Base-by-base conservation (phyloP, 2,888 invertebrate genomes). In the Crocallis elinguaria region DNA sequence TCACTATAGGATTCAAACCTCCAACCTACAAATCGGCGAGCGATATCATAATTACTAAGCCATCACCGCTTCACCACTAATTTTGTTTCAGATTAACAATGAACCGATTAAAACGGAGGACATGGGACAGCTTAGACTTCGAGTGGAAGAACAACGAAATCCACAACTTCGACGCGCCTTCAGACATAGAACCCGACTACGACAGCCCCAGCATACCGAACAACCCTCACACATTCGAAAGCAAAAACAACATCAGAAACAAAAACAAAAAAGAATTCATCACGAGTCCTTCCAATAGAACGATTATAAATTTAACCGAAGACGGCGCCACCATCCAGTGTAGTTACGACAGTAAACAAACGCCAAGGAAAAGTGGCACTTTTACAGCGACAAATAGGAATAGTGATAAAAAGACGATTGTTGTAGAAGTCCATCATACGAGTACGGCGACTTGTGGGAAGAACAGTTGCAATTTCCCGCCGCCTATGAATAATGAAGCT, bases 251-350 rank as follows among this genome's bases (percentile, higher is more conserved):
- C 45, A 63, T 70, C 56, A 75, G 75, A 56, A 71, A 66, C 64
- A 85, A 82, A 66, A 77, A 61, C 53, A 84, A 77, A 60, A 77
- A 78, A 50, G 89, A 90, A 29, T 83, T 81, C 46, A 59, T 85
- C 56, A 81, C 77, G 50, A 69, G 73, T 69, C 89, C 92, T 54
- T 93, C 94, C 57, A 95, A 95, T 82, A 94, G 94, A 70, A 95
- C 95, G 2, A 95, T 95, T 57, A 95, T 95, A 38, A 95, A 95
- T 84, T 82, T 95, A 65, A 94, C 95, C 0, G 95, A 94, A 79
- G 94, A 93, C 63, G 95, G 95, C 33, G 94, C 94, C 38, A 94
- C 94, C 4, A 95, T 95, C 66, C 94, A 94, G 69, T 95, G 94
- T 70, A 93, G 93, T 71, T 92, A 92, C 63, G 88, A 92, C 19